Conservation (phyloP, 2,113 vertebrate genomes). For the Atrichornis clamosus region DNA sequence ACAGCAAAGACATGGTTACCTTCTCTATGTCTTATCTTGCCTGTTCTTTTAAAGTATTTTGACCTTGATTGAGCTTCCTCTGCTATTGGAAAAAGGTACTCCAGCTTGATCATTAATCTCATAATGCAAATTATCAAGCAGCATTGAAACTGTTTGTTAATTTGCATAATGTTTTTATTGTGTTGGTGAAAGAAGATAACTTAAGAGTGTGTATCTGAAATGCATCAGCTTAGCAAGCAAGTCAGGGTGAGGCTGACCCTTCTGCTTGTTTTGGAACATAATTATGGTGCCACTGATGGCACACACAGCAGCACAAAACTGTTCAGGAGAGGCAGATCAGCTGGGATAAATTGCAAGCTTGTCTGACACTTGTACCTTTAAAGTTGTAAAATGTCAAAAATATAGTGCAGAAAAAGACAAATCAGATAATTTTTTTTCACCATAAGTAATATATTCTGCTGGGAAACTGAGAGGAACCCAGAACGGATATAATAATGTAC, state of each 20-base stretch:
- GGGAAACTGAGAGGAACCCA: background rate
- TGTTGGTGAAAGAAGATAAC: background rate
- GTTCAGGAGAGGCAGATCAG: background rate
- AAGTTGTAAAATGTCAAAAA: background rate
- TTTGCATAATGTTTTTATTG: background rate
- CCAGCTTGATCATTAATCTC: background rate
- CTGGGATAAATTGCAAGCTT: background rate
- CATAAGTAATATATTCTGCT: background rate
- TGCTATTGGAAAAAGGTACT: background rate
- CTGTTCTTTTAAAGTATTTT: background rate
- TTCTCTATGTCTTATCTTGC: background rate
- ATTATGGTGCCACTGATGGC: background rate
- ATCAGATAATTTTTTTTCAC: background rate
- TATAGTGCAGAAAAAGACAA: background rate
- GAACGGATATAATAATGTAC: background rate
- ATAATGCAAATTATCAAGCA: background rate
- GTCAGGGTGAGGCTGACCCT: background rate
- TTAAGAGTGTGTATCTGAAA: background rate
- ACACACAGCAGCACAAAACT: background rate
- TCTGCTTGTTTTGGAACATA: background rate
- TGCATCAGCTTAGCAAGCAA: background rate
- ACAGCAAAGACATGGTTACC: background rate
- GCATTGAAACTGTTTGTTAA: background rate
- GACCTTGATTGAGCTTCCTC: background rate
- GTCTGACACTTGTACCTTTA: background rate